Base-by-base conservation (phyloP, 2,113 vertebrate genomes). In the Dicerorhinus sumatrensis region DNA sequence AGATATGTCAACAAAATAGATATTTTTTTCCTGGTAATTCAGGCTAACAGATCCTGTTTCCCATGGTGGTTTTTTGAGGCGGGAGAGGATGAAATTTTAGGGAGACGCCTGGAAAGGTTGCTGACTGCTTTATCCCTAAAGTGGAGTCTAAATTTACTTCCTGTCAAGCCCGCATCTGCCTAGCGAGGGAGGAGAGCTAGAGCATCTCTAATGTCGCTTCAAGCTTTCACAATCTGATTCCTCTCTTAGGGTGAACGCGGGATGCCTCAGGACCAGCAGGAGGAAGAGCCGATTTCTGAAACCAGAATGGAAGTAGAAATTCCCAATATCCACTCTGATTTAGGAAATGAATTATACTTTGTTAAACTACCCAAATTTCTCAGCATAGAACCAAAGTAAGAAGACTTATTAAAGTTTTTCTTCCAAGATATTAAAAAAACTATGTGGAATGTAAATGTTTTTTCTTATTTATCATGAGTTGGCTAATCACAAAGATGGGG, bases 331-430 rank as follows among this genome's bases (percentile, higher is more conserved):
- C 99, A 99, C 98, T 99, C 99, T 25, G 99, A 99, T 94, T 98
- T 99, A 93, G 99, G 99, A 97, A 99, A 99, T n/a, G 99, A 99
- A 97, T 98, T 99, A 90, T 99, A 99, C 98, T 99, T 99, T 94
- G 99, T 99, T 96, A 99, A 99, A 98, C 98, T 99, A 90, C 99
- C 99, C 94, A 99, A 99, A 98, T 99, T 99, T 98, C 99, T 99
- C 97, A 99, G 99, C 33, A 99, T 99, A 98, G 99, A 99, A 98
- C 99, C 99, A 98, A 99, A 99, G 99, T 99, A 98, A 98, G 96
- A 73, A 7, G 42, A 33, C 0, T 23, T 0, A 82, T 72, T 29
- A 48, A 60, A 70, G n/a, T 10, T 70, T 75, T 73, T 67, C 39
- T 67, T 58, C 56, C 39, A 89, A 95, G 83, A 88, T 86, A 56